A percentile compares a stretch with the other conserved stretches of the same genome.
Conservation (phyloP, 35 echinoderm and acorn worm genomes). For the Apostichopus californicus region DNA sequence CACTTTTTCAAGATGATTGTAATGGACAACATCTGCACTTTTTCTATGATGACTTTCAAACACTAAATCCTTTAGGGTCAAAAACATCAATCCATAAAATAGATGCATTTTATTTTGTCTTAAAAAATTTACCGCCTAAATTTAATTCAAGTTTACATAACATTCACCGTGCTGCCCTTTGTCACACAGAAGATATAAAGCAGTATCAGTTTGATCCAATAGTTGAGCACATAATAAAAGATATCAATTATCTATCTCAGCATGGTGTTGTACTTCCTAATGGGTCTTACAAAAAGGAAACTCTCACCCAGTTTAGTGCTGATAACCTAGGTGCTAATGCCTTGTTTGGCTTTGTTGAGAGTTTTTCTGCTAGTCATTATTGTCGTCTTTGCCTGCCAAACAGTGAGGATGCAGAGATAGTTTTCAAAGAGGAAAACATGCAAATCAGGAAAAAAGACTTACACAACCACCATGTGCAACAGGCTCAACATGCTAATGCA, state of each 20-base stretch:
- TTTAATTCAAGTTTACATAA: slow-evolving; percentile 68
- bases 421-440: slow-evolving; percentile 20
- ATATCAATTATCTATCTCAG: slow-evolving; percentile 49
- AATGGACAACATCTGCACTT: slow-evolving; percentile 60
- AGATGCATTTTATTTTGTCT: slow-evolving; percentile 63
- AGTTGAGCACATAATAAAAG: slow-evolving; percentile 11
- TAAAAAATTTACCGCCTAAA: slow-evolving; percentile 50
- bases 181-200: slow-evolving; percentile 70
- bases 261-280: slow-evolving; percentile 46
- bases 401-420: not conserved
- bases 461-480: slow-evolving; percentile 18
- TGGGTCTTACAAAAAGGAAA: slow-evolving; percentile 57
- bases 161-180: slow-evolving; percentile 67
- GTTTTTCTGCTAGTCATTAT: slow-evolving; percentile 23
- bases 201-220: slow-evolving; percentile 29
- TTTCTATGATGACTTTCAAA: slow-evolving; percentile 54
- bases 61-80: slow-evolving; percentile 55
- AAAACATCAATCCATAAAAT: slow-evolving; percentile 62
- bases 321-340: slow-evolving; percentile 60
- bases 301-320: slow-evolving; percentile 63
- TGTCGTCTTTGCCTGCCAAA: slow-evolving; percentile 14
- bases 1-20: slow-evolving; percentile 42
- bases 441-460: slow-evolving; percentile 18
- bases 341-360: slow-evolving; percentile 35
- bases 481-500: not conserved